phyloP scores from a whole-genome alignment of 2,113 vertebrate genomes.

The Mastomys natalensis region DNA sequence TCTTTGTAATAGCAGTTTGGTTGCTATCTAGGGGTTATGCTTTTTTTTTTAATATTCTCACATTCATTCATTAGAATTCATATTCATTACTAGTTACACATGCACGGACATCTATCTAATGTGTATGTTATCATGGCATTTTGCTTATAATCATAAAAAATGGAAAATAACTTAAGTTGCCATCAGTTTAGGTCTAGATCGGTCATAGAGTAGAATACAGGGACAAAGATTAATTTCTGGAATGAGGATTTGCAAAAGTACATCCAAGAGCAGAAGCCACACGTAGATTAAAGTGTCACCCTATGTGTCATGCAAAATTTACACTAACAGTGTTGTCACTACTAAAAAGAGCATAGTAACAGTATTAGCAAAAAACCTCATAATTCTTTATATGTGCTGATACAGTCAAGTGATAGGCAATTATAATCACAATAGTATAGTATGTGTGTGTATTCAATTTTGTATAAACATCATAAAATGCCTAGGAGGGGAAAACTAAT shows the following conservation, averaged over 20 bases:
- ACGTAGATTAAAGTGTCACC: background rate
- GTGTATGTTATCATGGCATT: background rate
- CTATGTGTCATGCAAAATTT: background rate
- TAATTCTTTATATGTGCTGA: background rate
- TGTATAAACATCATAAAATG: background rate
- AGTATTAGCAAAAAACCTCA: background rate
- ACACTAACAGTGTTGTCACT: background rate
- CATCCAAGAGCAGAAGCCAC: background rate
- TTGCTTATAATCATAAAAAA: constrained; percentile 6
- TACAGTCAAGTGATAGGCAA: background rate
- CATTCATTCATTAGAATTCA: background rate
- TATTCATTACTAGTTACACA: background rate
- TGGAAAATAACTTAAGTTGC: background rate
- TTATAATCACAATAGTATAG: background rate
- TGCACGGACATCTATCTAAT: background rate
- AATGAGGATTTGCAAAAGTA: background rate
- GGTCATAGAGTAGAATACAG: background rate
- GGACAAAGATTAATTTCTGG: background rate
- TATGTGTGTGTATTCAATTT: background rate
- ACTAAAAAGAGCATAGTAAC: background rate
- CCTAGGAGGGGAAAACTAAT: background rate
- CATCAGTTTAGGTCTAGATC: background rate
- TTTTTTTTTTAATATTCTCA: background rate
- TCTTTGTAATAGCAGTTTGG: background rate
- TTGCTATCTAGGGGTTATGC: background rate